phyloP scores from a whole-genome alignment of 1,140 invertebrate genomes.

The Papilio glaucus region DNA sequence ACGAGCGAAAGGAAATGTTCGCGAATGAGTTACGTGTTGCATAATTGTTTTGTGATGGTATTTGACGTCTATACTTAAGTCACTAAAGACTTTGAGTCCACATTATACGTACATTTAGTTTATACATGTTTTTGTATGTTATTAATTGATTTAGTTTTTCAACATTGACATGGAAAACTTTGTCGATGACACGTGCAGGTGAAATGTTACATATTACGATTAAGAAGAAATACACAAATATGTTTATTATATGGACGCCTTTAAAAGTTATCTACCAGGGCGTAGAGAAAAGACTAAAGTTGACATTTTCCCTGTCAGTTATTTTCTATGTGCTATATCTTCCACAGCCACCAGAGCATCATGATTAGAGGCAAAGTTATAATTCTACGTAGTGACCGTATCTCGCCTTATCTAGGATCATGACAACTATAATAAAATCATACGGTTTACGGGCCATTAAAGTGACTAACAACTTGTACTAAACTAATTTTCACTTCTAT shows the following conservation, averaged over 20 bases:
- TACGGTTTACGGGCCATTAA: background rate
- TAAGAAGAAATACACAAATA: background rate
- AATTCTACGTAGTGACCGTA: background rate
- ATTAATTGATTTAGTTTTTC: no score
- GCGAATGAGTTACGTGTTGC: conserved; percentile 53
- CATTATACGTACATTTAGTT: no score
- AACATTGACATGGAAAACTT: no score
- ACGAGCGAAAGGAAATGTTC: conserved; percentile 61
- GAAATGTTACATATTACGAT: background rate
- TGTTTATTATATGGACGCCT: no score
- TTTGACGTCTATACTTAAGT: no score
- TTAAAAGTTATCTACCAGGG: background rate
- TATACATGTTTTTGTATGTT: no score
- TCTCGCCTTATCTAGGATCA: conserved; percentile 2
- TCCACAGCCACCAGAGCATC: background rate
- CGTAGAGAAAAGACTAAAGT: background rate
- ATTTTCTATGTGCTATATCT: background rate
- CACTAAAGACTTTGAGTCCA: no score
- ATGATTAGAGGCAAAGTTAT: background rate
- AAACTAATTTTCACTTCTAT: conserved; percentile 19
- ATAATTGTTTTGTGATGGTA: background rate
- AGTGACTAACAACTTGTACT: conserved; percentile 20
- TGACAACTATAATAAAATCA: conserved; percentile 16
- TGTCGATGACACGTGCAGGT: no score
- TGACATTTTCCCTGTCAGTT: background rate